Conservation (phyloP, 2,888 invertebrate genomes). For the Zaprionus lineosus region DNA sequence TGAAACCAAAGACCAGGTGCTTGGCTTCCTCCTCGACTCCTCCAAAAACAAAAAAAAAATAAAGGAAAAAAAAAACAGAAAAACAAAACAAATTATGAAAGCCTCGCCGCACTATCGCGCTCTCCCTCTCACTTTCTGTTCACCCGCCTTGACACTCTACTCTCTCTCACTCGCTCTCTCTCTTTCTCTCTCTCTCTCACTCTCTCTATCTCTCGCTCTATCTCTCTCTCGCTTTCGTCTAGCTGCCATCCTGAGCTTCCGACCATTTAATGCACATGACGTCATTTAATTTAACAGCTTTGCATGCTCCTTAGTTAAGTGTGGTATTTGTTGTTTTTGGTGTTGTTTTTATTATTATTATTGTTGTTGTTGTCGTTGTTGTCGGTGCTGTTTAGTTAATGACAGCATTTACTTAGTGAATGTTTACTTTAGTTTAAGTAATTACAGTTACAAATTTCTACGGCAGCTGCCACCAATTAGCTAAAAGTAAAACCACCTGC, state of each 20-base stretch:
- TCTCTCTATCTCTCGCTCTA: background rate
- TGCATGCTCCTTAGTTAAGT: conserved; percentile 36
- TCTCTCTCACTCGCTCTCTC: background rate
- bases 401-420: conserved; percentile 43
- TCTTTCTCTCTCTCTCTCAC: background rate
- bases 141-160: background rate
- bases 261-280: conserved; percentile 24
- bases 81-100: no score
- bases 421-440: conserved; percentile 39
- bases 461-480: conserved; percentile 36
- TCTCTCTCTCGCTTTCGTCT: no score
- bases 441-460: conserved; percentile 25
- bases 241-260: no score
- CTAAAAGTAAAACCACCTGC: conserved; percentile 34
- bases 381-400: conserved; percentile 33
- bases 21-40: no score
- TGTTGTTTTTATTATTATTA: background rate
- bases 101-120: no score
- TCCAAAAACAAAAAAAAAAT: no score
- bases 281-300: conserved; percentile 33
- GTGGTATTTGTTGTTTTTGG: no score
- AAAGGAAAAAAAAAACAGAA: no score
- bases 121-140: no score
- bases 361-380: conserved; percentile 7
- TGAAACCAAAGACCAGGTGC: no score